A percentile compares a stretch with the other conserved stretches of the same genome.
Evolutionary conservation across 2,888 invertebrate species (phyloP).

Genomic region (Crocallis elinguaria): DNA sequence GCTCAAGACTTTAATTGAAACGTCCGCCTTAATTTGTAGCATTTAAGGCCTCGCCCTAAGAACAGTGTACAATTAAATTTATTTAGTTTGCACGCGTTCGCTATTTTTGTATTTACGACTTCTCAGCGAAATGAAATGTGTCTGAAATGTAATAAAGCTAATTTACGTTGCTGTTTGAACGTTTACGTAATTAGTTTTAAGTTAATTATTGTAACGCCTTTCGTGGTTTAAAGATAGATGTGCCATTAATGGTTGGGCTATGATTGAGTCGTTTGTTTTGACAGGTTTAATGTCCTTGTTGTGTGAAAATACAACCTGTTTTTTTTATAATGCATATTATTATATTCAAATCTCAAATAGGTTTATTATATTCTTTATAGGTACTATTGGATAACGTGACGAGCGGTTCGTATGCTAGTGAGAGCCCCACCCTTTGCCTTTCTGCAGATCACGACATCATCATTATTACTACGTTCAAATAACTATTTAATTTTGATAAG

Average conservation of each 20-base stretch:
- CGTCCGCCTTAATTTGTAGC: slow-evolving; percentile 75
- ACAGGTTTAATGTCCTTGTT: slow-evolving; percentile 14
- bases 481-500: too few species aligned
- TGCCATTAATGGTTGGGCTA: slow-evolving; percentile 8
- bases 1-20: slow-evolving; percentile 82
- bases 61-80: slow-evolving; percentile 53
- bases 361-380: too few species aligned
- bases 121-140: slow-evolving; percentile 52
- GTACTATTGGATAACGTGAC: too few species aligned
- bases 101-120: slow-evolving; percentile 55
- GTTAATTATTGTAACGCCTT: slow-evolving; percentile 25
- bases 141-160: slow-evolving; percentile 49
- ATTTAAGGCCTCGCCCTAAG: slow-evolving; percentile 54
- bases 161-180: slow-evolving; percentile 46
- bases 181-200: slow-evolving; percentile 33
- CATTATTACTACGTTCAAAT: too few species aligned
- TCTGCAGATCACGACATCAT: too few species aligned
- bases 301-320: background rate
- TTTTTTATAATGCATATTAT: too few species aligned
- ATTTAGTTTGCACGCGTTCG: slow-evolving; percentile 41
- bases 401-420: too few species aligned
- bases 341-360: too few species aligned
- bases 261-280: slow-evolving; percentile 16
- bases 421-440: too few species aligned
- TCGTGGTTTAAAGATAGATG: slow-evolving; percentile 15